Percentiles rank a stretch among this genome's conserved stretches.
Conservation (phyloP, 1,140 invertebrate species). For the Aradophagus sp. region DNA sequence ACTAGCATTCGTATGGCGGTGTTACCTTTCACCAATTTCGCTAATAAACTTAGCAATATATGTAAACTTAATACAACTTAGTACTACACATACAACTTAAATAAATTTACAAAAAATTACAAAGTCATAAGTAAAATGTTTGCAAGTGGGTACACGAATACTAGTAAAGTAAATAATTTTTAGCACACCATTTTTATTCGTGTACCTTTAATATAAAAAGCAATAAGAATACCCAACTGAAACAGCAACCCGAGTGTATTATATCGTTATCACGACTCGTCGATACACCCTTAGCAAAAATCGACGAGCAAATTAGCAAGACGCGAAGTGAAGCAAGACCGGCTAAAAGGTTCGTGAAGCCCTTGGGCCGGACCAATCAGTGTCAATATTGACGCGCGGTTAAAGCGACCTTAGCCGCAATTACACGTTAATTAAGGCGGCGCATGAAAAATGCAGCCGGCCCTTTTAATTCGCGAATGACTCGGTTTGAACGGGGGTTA, state of each 20-base stretch:
- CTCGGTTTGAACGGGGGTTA: constrained; percentile 49
- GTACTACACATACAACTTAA: too few species aligned
- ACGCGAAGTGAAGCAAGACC: constrained; percentile 27
- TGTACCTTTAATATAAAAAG: too few species aligned
- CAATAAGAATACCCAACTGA: too few species aligned
- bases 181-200: too few species aligned
- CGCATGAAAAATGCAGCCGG: constrained; percentile 48
- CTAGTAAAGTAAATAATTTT: too few species aligned
- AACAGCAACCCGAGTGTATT: not conserved
- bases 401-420: constrained; percentile 52
- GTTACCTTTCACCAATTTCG: too few species aligned
- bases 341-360: constrained; percentile 26
- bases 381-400: constrained; percentile 54
- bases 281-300: not conserved
- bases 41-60: too few species aligned
- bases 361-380: constrained; percentile 38
- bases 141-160: too few species aligned
- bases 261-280: constrained; percentile 1
- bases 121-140: too few species aligned
- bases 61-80: too few species aligned
- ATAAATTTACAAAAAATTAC: too few species aligned
- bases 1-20: too few species aligned
- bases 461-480: constrained; percentile 55
- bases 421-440: constrained; percentile 54
- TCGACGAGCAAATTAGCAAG: constrained; percentile 7